Percentiles rank a stretch among this genome's conserved stretches.
Evolutionary conservation across 2,113 vertebrate genomes (phyloP).

Genomic region (Atrichornis clamosus): DNA sequence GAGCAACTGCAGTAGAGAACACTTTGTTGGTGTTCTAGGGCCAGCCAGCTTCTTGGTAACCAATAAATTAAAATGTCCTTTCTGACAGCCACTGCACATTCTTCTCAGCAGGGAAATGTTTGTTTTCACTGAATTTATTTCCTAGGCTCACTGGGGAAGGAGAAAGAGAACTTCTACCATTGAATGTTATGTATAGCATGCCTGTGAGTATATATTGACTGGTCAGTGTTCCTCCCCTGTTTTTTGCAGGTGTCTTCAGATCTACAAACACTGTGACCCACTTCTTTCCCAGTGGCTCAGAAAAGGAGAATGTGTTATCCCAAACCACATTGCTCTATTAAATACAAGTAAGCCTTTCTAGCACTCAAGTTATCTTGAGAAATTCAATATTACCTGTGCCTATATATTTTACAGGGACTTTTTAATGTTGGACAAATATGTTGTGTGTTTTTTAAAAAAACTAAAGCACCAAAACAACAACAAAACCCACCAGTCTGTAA

Average conservation of each 20-base stretch:
- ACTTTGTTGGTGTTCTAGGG: not conserved
- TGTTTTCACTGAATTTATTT: conserved; percentile 34
- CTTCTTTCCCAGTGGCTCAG: not conserved
- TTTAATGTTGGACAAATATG: not conserved
- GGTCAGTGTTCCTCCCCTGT: not conserved
- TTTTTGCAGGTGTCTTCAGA: not conserved
- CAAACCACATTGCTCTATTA: not conserved
- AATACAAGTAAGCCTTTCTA: not conserved
- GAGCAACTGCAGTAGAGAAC: conserved; percentile 15
- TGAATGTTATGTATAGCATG: not conserved
- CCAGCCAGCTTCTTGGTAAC: conserved; percentile 11
- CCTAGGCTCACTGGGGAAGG: not conserved
- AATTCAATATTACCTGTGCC: not conserved
- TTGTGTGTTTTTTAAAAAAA: not conserved
- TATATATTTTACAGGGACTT: not conserved
- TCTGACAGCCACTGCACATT: not conserved
- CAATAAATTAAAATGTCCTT: conserved; percentile 34
- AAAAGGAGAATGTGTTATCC: not conserved
- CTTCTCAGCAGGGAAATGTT: conserved; percentile 13
- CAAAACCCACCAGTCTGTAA: not conserved
- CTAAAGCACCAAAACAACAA: not conserved
- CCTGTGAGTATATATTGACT: not conserved
- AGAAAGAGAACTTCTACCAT: not conserved
- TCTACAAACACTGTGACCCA: not conserved
- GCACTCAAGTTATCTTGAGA: not conserved